Base-by-base conservation (phyloP, 1,140 invertebrate genomes). In the Tribolium madens region DNA sequence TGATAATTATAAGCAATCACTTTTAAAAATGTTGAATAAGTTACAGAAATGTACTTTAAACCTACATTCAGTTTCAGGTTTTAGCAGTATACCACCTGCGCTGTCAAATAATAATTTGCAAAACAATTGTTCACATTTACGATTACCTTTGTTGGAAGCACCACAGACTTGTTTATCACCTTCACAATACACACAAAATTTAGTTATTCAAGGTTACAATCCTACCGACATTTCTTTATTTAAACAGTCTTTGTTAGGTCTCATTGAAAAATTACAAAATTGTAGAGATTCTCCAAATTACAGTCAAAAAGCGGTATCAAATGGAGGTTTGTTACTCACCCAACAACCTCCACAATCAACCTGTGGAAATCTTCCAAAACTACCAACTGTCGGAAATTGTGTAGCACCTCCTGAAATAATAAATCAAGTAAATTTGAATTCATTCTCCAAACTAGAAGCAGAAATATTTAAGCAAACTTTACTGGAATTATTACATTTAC, bases 341-440 rank as follows among this genome's bases (percentile, higher is more conserved):
- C n/a, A n/a, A 21, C 57, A 17, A 33, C 9, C 3, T 12, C 6
- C 7, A 7, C 9, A 12, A 18, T 12, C 9, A 4, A 64, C 57
- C 36, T 64, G 57, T 14, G n/a, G 17, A 6, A 13, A 26, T 21
- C 50, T 50, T 73, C 70, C 70, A n/a, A 50, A 12, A 15, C 46
- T 73, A 31, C 70, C 70, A 26, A 48, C 46, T 6, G 4, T 73
- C 9, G 14, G 26, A 3, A 26, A 12, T 73, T 73, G 70, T 36
- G 1, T 73, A 2, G 5, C 47, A 10, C 70, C 70, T 31, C 15
- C 17, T 10, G 5, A 50, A 21, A 53, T 73, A 52, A 53, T 50
- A 52, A 21, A 53, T 5, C 12, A 13, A 6, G 12, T 73, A 7
- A 52, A 26, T 73, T n/a, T 73, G 70, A 52, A 73, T 3, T 9